Percentiles rank a stretch among this genome's conserved stretches.
phyloP scores from a whole-genome alignment of 1,140 invertebrate species.

The Epicauta chinensis region DNA sequence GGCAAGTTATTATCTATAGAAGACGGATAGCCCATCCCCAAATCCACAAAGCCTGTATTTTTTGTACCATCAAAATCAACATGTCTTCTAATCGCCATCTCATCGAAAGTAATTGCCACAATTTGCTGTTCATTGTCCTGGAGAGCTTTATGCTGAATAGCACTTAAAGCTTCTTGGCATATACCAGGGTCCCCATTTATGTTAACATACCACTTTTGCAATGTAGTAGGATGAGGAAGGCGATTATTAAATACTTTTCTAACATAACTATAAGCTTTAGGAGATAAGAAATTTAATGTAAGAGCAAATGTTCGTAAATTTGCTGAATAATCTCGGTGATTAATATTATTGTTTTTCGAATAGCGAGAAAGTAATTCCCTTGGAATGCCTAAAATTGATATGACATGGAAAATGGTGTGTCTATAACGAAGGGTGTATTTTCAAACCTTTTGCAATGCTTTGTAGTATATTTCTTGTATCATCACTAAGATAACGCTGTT shows the following conservation, averaged over 20 bases:
- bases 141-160: not conserved
- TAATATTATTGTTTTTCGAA: no score
- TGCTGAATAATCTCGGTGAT: conserved; percentile 13
- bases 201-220: conserved; percentile 32
- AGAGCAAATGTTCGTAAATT: conserved; percentile 31
- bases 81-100: conserved; percentile 29
- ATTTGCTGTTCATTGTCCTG: not conserved
- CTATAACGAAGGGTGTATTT: no score
- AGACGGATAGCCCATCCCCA: conserved; percentile 9
- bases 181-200: conserved; percentile 33
- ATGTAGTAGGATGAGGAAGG: conserved; percentile 32
- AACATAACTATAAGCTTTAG: conserved; percentile 26
- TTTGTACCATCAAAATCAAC: conserved; percentile 25
- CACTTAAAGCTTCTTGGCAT: conserved; percentile 23
- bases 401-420: no score
- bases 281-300: conserved; percentile 34
- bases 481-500: no score
- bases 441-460: no score
- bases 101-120: conserved; percentile 22
- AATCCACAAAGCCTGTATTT: conserved; percentile 20
- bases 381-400: no score
- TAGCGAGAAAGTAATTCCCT: no score
- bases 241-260: conserved; percentile 23
- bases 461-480: no score
- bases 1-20: conserved; percentile 6